These are phyloP conservation scores for Microcebus griseorufus DNA, from an alignment of 2,113 vertebrate species.

Conservation along the genomic window DNA sequence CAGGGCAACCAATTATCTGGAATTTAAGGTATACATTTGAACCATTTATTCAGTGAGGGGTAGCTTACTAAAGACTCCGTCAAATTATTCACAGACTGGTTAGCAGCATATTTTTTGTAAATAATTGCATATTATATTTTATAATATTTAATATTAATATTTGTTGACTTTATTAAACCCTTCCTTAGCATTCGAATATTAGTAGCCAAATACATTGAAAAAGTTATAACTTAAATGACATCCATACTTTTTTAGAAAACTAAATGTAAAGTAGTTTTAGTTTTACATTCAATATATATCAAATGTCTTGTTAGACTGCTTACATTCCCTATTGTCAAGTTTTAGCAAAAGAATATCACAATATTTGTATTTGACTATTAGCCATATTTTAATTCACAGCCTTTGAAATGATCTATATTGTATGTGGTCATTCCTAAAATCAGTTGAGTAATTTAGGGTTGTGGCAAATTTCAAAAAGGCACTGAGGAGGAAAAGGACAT, in stretches of 20 bases:
- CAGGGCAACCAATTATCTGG: not conserved
- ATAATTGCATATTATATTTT: constrained; percentile 15
- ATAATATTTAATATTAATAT: not conserved
- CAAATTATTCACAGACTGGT: not conserved
- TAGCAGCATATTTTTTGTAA: not conserved
- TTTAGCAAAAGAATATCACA: constrained; percentile 7
- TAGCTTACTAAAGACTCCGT: too few species aligned
- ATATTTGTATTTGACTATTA: constrained; percentile 37
- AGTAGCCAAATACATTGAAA: not conserved
- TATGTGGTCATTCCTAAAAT: constrained; percentile 4
- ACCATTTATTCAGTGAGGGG: not conserved
- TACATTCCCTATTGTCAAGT: constrained; percentile 6
- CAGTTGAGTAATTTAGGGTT: constrained; percentile 10
- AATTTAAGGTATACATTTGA: not conserved
- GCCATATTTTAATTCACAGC: constrained; percentile 1
- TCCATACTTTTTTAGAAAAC: not conserved
- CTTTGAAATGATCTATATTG: constrained; percentile 46
- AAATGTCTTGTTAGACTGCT: constrained; percentile 4
- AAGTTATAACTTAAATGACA: not conserved
- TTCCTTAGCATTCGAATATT: constrained; percentile 9
- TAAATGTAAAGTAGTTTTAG: not conserved
- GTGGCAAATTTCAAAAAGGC: not conserved
- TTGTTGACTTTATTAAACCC: constrained; percentile 21
- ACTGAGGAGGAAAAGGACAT: not conserved
- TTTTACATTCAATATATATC: not conserved